phyloP scores from a whole-genome alignment of 2,888 invertebrate genomes.

The Cryptocephalus moraei region DNA sequence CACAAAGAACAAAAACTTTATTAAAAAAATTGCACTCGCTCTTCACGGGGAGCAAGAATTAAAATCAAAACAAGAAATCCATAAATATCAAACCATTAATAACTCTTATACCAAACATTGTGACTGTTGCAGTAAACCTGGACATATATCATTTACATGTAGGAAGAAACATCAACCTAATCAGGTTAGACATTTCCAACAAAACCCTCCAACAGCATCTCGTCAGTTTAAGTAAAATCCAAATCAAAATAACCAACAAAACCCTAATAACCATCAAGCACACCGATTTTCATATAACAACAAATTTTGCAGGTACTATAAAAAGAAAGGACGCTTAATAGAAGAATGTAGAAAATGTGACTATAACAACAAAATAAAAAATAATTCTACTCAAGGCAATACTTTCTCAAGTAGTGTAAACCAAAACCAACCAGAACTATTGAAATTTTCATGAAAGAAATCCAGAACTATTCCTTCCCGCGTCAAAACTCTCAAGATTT shows the following conservation, averaged over 20 bases:
- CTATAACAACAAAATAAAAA: background rate
- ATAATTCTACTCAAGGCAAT: too few relatives aligned
- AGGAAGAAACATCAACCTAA: slow-evolving; percentile 1
- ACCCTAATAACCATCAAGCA: background rate
- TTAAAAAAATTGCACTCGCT: slow-evolving; percentile 9
- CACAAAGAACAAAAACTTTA: slow-evolving; percentile 6
- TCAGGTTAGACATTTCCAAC: too few relatives aligned
- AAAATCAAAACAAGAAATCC: slow-evolving; percentile 10
- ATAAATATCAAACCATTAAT: slow-evolving; percentile 9
- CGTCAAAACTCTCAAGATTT: too few relatives aligned
- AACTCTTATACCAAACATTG: slow-evolving; percentile 5
- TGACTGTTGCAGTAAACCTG: slow-evolving; percentile 5
- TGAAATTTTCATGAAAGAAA: too few relatives aligned
- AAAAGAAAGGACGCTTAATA: too few relatives aligned
- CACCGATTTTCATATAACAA: too few relatives aligned
- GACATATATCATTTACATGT: slow-evolving; percentile 8
- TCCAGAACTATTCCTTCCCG: too few relatives aligned
- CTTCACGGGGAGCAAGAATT: slow-evolving; percentile 10
- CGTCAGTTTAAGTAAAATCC: background rate
- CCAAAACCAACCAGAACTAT: too few relatives aligned
- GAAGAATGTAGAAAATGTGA: too few relatives aligned
- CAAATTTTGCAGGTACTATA: too few relatives aligned
- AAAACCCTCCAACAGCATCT: too few relatives aligned
- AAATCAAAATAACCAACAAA: background rate
- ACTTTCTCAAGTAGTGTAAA: too few relatives aligned